A percentile compares a stretch with the other conserved stretches of the same genome.
Conservation (phyloP, 2,888 invertebrate species). For the Netelia virgata region DNA sequence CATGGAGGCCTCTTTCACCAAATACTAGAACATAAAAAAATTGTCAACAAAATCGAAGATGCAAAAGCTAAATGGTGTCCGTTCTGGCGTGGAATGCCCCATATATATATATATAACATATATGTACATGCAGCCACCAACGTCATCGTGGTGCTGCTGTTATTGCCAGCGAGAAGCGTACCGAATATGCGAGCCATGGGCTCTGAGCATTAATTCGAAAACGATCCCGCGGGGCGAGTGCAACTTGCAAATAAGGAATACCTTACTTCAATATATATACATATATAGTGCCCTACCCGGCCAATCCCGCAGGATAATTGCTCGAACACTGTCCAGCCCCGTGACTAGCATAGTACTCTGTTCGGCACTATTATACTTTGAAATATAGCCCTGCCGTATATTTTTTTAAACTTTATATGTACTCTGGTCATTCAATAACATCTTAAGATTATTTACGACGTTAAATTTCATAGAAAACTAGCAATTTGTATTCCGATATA, state of each 20-base stretch:
- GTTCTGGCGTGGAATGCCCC: too few species aligned
- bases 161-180: slow-evolving; percentile 41
- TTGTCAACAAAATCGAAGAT: too few species aligned
- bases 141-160: slow-evolving; percentile 3
- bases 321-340: slow-evolving; percentile 43
- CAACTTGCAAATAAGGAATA: slow-evolving; percentile 74
- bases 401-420: too few species aligned
- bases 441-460: too few species aligned
- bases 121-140: neutral
- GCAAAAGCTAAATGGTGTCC: too few species aligned
- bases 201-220: slow-evolving; percentile 77
- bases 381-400: neutral
- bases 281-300: neutral
- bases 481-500: too few species aligned
- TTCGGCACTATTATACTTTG: neutral
- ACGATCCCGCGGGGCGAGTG: slow-evolving; percentile 72
- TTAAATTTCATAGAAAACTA: too few species aligned
- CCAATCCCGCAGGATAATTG: slow-evolving; percentile 53
- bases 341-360: slow-evolving; percentile 6
- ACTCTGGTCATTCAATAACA: too few species aligned
- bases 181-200: slow-evolving; percentile 72
- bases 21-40: too few species aligned
- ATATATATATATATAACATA: too few species aligned
- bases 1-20: too few species aligned
- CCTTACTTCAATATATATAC: slow-evolving; percentile 60